These are phyloP conservation scores for Drosophila arawakana DNA, from an alignment of 1,140 invertebrate species.

Conservation along the genomic window DNA sequence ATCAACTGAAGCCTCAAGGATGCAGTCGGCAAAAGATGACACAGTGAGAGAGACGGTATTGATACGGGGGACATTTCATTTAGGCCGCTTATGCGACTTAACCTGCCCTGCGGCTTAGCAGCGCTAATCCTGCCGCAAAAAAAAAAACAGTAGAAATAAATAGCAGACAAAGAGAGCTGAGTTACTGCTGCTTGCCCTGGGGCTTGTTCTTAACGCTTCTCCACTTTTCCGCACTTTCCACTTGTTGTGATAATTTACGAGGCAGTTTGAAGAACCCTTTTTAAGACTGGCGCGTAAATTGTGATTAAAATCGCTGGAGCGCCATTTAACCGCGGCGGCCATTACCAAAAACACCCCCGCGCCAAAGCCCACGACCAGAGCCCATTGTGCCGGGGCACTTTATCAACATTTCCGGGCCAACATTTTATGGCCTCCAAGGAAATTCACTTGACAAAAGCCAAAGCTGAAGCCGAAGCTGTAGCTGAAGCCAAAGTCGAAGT, in stretches of 20 bases:
- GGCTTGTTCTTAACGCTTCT: background rate
- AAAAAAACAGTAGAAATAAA: background rate
- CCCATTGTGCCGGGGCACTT: conserved; percentile 44
- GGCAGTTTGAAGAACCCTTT: conserved; percentile 55
- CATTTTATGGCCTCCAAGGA: conserved; percentile 72
- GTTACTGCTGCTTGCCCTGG: background rate
- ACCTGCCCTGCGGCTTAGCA: conserved; percentile 37
- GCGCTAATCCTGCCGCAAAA: conserved; percentile 65
- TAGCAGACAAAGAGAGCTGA: conserved; percentile 29
- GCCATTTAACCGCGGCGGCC: conserved; percentile 81
- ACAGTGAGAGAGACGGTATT: conserved; percentile 4
- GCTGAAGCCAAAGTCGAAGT: conserved; percentile 5
- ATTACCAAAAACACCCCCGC: conserved; percentile 45
- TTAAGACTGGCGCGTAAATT: conserved; percentile 68
- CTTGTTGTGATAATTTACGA: conserved; percentile 64
- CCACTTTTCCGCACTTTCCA: conserved; percentile 1
- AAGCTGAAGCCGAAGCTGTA: conserved; percentile 3
- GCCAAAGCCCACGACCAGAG: background rate
- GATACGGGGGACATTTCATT: conserved; percentile 23
- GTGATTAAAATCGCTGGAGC: conserved; percentile 81
- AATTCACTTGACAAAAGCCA: conserved; percentile 56
- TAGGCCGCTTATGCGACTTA: conserved; percentile 48
- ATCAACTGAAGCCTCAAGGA: conserved; percentile 3
- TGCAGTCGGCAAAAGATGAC: conserved; percentile 37
- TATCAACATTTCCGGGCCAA: conserved; percentile 63